These are phyloP conservation scores for Coregonus suidteri DNA, from an alignment of 2,797 vertebrate species.

Conservation along the genomic window DNA sequence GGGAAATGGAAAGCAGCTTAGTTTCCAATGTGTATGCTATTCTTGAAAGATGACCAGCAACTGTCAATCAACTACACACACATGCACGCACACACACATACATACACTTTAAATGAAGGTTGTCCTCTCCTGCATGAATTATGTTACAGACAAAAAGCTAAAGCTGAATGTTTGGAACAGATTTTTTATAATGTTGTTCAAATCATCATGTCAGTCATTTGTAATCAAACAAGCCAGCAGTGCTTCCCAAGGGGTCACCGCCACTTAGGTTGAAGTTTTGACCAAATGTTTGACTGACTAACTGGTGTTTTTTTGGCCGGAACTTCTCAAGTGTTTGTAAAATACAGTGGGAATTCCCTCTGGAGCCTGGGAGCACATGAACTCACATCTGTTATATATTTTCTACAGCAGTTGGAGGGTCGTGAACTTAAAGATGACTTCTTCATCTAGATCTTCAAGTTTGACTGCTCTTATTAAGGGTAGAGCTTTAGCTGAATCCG, in stretches of 20 bases:
- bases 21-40: constrained; percentile 22
- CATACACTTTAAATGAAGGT: background rate
- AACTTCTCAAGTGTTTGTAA: background rate
- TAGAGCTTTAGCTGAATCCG: constrained; percentile 12
- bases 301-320: background rate
- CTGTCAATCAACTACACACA: constrained; percentile 7
- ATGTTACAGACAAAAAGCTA: background rate
- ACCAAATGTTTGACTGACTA: constrained; percentile 18
- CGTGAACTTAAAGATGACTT: constrained; percentile 32
- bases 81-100: background rate
- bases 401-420: constrained; percentile 19
- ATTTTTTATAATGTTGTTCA: background rate
- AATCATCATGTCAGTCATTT: background rate
- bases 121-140: background rate
- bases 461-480: constrained; percentile 23
- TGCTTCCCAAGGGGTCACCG: background rate
- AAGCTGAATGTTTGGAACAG: background rate
- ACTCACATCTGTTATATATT: background rate
- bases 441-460: constrained; percentile 38
- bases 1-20: constrained; percentile 30
- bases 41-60: constrained; percentile 11
- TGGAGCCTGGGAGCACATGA: background rate
- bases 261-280: background rate
- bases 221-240: background rate
- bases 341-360: background rate